These are phyloP conservation scores for Phrixothrix hirtus DNA, from an alignment of 2,888 invertebrate genomes.

Conservation along the genomic window DNA sequence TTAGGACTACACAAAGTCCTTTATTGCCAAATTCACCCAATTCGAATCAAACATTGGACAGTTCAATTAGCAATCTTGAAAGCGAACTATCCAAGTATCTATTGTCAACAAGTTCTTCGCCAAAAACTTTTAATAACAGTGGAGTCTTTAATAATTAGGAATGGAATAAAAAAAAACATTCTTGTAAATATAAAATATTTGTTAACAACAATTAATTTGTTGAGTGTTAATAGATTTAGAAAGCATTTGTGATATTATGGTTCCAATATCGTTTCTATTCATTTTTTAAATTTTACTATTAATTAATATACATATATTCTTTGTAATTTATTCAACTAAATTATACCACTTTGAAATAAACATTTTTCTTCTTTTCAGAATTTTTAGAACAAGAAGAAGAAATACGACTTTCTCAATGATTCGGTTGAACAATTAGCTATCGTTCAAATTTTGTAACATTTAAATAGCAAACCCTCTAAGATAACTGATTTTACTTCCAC, in stretches of 20 bases:
- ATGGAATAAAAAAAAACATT: constrained; percentile 9
- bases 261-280: constrained; percentile 25
- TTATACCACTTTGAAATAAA: constrained; percentile 22
- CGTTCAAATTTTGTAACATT: too few species aligned
- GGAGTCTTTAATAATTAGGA: constrained; percentile 36
- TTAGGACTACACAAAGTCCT: constrained; percentile 62
- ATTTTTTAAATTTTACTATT: constrained; percentile 14
- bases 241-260: constrained; percentile 44
- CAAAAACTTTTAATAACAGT: constrained; percentile 34
- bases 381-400: neutral
- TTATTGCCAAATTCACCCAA: constrained; percentile 32
- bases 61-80: constrained; percentile 59
- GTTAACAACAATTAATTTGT: constrained; percentile 36
- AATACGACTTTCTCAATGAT: too few species aligned
- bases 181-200: constrained; percentile 31
- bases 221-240: constrained; percentile 40
- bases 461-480: too few species aligned
- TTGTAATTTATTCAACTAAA: constrained; percentile 35
- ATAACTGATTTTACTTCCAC: too few species aligned
- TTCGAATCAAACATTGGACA: constrained; percentile 33
- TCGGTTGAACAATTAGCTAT: too few species aligned
- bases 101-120: constrained; percentile 38
- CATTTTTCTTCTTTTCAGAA: neutral
- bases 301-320: constrained; percentile 34
- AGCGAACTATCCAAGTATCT: constrained; percentile 58